These are phyloP conservation scores for Misgurnus anguillicaudatus DNA, from an alignment of 2,113 vertebrate genomes.

Conservation along the genomic window DNA sequence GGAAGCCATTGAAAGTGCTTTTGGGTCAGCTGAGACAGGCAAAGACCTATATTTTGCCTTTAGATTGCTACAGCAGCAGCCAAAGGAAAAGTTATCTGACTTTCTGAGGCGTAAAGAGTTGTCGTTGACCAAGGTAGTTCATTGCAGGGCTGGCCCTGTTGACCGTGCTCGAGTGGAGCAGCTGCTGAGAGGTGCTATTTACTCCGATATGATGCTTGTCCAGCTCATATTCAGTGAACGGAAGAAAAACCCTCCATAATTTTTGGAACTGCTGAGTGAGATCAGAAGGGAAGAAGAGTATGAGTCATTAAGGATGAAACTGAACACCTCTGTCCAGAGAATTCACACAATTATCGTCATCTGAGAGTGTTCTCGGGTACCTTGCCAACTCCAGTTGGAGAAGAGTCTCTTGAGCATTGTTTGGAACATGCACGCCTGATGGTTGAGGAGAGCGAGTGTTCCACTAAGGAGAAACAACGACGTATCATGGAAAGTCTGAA, in stretches of 20 bases:
- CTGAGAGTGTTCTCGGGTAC: slow-evolving; percentile 33
- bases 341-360: slow-evolving; percentile 10
- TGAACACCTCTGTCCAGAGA: too few relatives aligned
- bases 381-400: too few relatives aligned
- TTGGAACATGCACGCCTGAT: too few relatives aligned
- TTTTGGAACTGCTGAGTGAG: slow-evolving; percentile 26
- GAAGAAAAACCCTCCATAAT: neutral
- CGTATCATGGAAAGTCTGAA: too few relatives aligned
- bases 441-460: too few relatives aligned
- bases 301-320: neutral
- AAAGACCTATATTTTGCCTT: too few relatives aligned
- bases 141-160: neutral
- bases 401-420: too few relatives aligned
- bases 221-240: slow-evolving; percentile 4
- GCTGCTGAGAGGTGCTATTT: neutral
- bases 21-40: too few relatives aligned
- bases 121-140: slow-evolving; percentile 18
- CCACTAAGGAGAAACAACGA: too few relatives aligned
- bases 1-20: too few relatives aligned
- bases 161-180: slow-evolving; percentile 16
- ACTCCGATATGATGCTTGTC: slow-evolving; percentile 12
- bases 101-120: slow-evolving; percentile 26
- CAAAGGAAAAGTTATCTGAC: too few relatives aligned
- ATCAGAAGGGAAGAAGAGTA: slow-evolving; percentile 29
- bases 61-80: too few relatives aligned